Base-by-base conservation (phyloP, 1,140 invertebrate species). In the Brachionus calyciflorus region DNA sequence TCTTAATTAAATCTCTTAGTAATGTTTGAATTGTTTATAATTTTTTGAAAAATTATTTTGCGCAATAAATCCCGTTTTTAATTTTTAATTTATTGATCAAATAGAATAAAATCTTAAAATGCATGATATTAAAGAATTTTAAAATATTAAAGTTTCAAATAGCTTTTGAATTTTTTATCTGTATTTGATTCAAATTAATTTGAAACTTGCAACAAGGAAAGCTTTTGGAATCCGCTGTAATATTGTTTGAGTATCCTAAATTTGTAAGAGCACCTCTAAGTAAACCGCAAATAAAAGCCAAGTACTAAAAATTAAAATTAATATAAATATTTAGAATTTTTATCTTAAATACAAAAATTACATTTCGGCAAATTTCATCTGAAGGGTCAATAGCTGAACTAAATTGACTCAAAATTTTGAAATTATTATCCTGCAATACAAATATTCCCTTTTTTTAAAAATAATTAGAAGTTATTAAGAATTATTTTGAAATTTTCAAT, bases 341-440 rank as follows among this genome's bases (percentile, higher is more conserved):
- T 21, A 28, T 12, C 9, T 30, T 30, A 26, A 33, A 12, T 12
- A 33, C n/a, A n/a, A 37, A 19, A 28, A 1, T 60, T 73, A 73
- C 69, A 37, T 73, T 19, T 17, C 19, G 69, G 12, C 44, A 37
- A 12, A 21, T 51, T 40, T 48, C 24, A n/a, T n/a, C 19, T 26
- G 24, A 24, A n/a, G 17, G 60, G 21, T 73, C 69, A 24, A 19
- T 49, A 12, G 69, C 24, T 37, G 33, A 5, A 9, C 4, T 17
- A 51, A 73, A 21, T 73, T 73, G 69, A 26, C 46, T 73, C 0
- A 73, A 10, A 14, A 55, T 37, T 55, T 30, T 73, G 14, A 73
- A 73, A 55, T 73, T 73, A 24, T 73, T 73, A 21, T 73, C 69
- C 26, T 73, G 69, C 6, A 73, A 28, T 7, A 73, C 69, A 55